Conservation (phyloP, 2,888 invertebrate genomes). For the Tetranychus piercei region DNA sequence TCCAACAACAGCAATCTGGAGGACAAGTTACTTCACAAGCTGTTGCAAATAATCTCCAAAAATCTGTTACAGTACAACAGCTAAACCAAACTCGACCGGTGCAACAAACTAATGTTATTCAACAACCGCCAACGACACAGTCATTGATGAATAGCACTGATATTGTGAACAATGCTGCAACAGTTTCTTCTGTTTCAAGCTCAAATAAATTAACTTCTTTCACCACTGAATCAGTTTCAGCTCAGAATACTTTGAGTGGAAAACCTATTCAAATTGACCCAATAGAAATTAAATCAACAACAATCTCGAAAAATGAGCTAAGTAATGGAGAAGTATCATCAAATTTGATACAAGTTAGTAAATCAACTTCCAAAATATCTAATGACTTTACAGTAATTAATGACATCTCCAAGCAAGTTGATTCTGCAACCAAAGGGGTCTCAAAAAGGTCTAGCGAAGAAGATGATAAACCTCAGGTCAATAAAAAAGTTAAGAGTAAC, state of each 20-base stretch:
- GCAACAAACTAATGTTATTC: constrained; percentile 2
- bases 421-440: constrained; percentile 17
- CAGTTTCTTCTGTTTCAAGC: not conserved
- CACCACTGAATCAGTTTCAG: not conserved
- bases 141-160: not conserved
- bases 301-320: not conserved
- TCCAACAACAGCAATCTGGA: not conserved
- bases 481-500: constrained; percentile 6
- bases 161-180: not conserved
- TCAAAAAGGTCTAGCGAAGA: constrained; percentile 17
- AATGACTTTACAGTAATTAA: constrained; percentile 17
- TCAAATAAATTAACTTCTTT: not conserved
- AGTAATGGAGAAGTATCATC: constrained; percentile 10
- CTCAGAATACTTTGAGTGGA: not conserved
- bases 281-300: not conserved
- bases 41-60: not conserved
- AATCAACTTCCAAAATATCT: not conserved
- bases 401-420: constrained; percentile 18
- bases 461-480: constrained; percentile 18
- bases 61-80: not conserved
- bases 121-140: not conserved
- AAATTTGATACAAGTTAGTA: not conserved
- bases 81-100: constrained; percentile 1
- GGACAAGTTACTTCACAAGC: not conserved
- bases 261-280: not conserved